These are phyloP conservation scores for Bos indicus DNA, from an alignment of 2,113 vertebrate species.

Conservation along the genomic window DNA sequence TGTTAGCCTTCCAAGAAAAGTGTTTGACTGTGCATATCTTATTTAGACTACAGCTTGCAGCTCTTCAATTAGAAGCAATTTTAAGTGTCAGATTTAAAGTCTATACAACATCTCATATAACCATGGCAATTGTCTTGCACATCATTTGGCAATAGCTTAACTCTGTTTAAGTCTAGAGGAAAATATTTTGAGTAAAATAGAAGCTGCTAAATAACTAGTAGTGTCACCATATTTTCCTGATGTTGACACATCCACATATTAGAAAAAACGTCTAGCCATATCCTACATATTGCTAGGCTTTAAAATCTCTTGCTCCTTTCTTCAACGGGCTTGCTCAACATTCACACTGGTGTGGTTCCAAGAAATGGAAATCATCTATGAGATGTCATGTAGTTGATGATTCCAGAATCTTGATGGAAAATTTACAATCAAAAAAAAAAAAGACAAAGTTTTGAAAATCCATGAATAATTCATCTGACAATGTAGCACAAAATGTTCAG, in stretches of 20 bases:
- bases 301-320: neutral
- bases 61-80: constrained; percentile 35
- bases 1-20: neutral
- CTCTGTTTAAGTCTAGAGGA: neutral
- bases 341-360: neutral
- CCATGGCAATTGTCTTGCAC: neutral
- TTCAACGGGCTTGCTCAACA: neutral
- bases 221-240: neutral
- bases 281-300: neutral
- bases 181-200: constrained; percentile 35
- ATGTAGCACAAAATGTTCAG: neutral
- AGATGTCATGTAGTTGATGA: neutral
- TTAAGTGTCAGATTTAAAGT: constrained; percentile 29
- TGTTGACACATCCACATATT: neutral
- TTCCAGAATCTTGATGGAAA: neutral
- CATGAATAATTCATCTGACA: neutral
- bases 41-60: neutral
- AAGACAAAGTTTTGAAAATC: neutral
- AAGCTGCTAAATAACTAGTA: neutral
- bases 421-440: neutral
- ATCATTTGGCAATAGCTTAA: neutral
- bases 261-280: neutral
- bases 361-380: neutral
- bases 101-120: neutral
- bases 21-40: neutral